Conservation (phyloP, 2,113 vertebrate species). For the Furnarius figulus region DNA sequence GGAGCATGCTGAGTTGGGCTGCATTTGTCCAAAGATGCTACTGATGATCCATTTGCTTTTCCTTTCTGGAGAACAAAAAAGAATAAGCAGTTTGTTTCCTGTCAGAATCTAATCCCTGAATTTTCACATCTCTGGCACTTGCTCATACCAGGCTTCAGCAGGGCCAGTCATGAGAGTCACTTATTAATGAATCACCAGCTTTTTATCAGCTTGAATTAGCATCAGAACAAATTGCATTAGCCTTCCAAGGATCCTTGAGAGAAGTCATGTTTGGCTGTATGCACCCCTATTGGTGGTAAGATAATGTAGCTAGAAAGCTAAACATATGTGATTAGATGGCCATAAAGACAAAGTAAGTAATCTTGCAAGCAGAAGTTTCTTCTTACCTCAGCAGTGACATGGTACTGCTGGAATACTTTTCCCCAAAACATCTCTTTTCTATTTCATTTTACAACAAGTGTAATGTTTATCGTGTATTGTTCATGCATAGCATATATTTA, state of each 20-base stretch:
- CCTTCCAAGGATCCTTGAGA: neutral
- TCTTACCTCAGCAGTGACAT: neutral
- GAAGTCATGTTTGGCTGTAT: neutral
- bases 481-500: neutral
- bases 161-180: fast-evolving
- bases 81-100: neutral
- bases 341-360: neutral
- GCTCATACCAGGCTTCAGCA: neutral
- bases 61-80: neutral
- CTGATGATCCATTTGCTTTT: neutral
- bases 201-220: neutral
- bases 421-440: neutral
- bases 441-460: neutral
- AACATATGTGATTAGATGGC: neutral
- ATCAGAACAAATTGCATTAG: neutral
- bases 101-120: neutral
- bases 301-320: neutral
- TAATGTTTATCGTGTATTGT: neutral
- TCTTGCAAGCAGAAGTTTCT: neutral
- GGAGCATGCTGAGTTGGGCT: neutral
- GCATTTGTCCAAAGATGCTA: neutral
- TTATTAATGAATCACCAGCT: neutral
- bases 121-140: neutral
- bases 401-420: neutral
- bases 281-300: neutral